Evolutionary conservation across 2,888 invertebrate species (phyloP).

Genomic region (Steromphala cineraria): DNA sequence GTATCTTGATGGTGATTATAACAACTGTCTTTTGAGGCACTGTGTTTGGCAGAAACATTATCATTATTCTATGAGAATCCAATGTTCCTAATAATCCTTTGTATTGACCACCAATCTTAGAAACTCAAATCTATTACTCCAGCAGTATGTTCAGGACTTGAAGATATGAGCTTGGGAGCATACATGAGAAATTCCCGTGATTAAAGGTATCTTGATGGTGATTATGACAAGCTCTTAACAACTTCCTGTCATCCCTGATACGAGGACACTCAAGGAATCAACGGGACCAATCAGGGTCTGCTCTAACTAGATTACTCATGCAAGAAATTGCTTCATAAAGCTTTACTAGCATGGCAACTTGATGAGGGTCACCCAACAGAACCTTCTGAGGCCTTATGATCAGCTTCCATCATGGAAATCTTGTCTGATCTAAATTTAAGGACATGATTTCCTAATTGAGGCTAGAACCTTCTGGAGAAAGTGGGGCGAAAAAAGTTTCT

Average conservation of each 20-base stretch:
- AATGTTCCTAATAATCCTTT: no score
- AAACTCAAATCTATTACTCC: no score
- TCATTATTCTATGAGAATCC: no score
- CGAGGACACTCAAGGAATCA: neutral
- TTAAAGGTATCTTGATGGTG: neutral
- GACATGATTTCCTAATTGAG: neutral
- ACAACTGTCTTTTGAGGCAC: no score
- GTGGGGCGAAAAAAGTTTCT: neutral
- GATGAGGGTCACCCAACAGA: neutral
- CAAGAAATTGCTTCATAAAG: constrained; percentile 17
- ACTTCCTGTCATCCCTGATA: neutral
- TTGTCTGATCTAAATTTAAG: neutral
- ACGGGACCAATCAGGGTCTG: neutral
- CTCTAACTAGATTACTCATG: constrained; percentile 14
- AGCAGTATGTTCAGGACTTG: no score
- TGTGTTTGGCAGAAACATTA: no score
- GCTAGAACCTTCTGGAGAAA: neutral
- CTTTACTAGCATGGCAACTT: neutral
- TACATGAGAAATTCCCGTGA: neutral
- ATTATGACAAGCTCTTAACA: neutral
- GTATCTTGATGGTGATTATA: no score
- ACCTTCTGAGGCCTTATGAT: neutral
- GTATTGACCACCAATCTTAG: no score
- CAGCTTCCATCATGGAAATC: neutral
- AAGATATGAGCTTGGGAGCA: neutral